Evolutionary conservation across 1,140 invertebrate genomes (phyloP).

Genomic region (Vanessa atalanta): DNA sequence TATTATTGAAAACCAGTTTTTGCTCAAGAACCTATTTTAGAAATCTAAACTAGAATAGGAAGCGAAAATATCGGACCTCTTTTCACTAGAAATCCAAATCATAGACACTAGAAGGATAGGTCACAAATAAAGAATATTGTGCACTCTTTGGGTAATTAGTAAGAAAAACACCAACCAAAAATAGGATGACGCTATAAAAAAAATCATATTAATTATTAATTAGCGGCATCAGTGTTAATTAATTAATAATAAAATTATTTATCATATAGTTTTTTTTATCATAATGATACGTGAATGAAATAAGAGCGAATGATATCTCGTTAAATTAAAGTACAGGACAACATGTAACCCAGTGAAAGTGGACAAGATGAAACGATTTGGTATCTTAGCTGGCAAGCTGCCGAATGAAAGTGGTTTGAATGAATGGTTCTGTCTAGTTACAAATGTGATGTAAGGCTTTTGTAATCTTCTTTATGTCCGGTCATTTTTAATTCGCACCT

Average conservation of each 20-base stretch:
- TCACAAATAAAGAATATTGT: no score
- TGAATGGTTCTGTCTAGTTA: constrained; percentile 1
- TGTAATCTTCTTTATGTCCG: neutral
- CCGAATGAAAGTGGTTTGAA: constrained; percentile 49
- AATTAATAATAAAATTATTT: no score
- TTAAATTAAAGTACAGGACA: constrained; percentile 24
- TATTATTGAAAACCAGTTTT: constrained; percentile 35
- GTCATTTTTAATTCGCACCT: neutral
- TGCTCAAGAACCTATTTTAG: constrained; percentile 37
- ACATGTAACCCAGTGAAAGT: constrained; percentile 51
- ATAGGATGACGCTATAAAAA: no score
- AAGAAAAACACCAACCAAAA: no score
- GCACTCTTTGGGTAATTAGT: no score
- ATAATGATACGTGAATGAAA: no score
- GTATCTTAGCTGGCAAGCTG: constrained; percentile 31
- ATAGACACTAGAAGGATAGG: neutral
- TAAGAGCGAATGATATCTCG: neutral
- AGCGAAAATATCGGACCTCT: constrained; percentile 35
- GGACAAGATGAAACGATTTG: constrained; percentile 43
- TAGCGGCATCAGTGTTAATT: no score
- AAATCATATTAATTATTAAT: no score
- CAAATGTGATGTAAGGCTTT: constrained; percentile 1
- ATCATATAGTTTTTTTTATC: no score
- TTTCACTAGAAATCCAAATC: constrained; percentile 31
- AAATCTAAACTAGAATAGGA: constrained; percentile 51